phyloP scores from a whole-genome alignment of 2,888 invertebrate genomes.

The Scelioninae gen. 1 region DNA sequence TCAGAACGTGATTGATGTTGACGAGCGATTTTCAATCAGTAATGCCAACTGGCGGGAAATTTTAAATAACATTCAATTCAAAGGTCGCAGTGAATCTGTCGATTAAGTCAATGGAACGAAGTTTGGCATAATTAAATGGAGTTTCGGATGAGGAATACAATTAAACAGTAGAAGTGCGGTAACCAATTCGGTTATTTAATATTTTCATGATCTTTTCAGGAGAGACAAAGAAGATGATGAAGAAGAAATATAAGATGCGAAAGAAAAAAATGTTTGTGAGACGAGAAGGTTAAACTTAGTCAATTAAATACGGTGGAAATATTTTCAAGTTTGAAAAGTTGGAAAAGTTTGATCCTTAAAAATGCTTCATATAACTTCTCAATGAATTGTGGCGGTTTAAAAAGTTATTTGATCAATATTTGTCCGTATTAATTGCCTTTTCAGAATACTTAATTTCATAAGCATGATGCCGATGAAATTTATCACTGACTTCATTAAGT shows the following conservation, averaged over 20 bases:
- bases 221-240: not conserved
- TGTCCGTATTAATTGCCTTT: slow-evolving; percentile 28
- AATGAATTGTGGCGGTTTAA: slow-evolving; percentile 17
- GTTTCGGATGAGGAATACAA: slow-evolving; percentile 11
- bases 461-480: slow-evolving; percentile 14
- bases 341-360: slow-evolving; percentile 25
- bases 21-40: slow-evolving; percentile 48
- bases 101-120: slow-evolving; percentile 39
- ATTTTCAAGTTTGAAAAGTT: slow-evolving; percentile 16
- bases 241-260: not conserved
- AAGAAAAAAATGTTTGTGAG: slow-evolving; percentile 17
- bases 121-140: slow-evolving; percentile 38
- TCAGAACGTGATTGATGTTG: slow-evolving; percentile 52
- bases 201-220: not conserved
- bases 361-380: slow-evolving; percentile 51
- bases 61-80: slow-evolving; percentile 53
- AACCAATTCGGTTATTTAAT: not conserved
- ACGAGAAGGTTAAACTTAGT: slow-evolving; percentile 41
- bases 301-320: slow-evolving; percentile 41
- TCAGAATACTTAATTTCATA: slow-evolving; percentile 1
- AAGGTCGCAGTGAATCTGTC: slow-evolving; percentile 23
- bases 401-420: slow-evolving; percentile 39
- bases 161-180: slow-evolving; percentile 9
- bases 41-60: slow-evolving; percentile 44
- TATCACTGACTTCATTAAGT: slow-evolving; percentile 35